Evolutionary conservation across 1,140 invertebrate genomes (phyloP), one percentile per base, ranked within the genome.

Genomic region (Camponotus vicinus): DNA sequence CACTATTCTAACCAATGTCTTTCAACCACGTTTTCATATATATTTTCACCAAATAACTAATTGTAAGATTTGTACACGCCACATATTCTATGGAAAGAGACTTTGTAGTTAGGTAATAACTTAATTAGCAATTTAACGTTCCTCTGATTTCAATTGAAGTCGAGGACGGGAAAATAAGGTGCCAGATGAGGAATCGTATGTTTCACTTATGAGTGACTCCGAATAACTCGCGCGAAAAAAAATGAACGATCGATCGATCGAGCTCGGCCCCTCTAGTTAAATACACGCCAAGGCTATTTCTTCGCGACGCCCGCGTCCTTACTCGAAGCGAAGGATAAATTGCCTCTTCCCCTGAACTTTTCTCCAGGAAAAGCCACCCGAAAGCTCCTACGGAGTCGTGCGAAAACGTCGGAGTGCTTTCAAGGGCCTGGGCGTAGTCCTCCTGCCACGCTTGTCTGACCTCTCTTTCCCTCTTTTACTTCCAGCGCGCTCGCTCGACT

Each of bases 311-410:
- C 49, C 85, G 87, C 45, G 89, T 91, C 73, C 90, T 92, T 83
- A 85, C 88, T 88, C 86, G 63, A 52, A 85, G 83, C 85, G 84
- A 85, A 90, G 90, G 85, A 93, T 92, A 92, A 92, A 93, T 93
- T 92, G 90, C 91, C 89, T 92, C 90, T 88, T 85, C 87, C 77
- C 83, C 57, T 55, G 70, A 88, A 90, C 85, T 89, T 90, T 88
- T 82, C 83, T 83, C 70, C 75, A 76, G 86, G 86, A 90, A 90
- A 92, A 92, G 85, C 89, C 88, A 91, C 61, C 89, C 90, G 88
- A 90, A 93, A 91, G 88, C 87, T 89, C 75, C 88, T 76, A 76
- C 69, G 73, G 88, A 89, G 86, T 89, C 88, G 87, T 86, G 86
- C 89, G 88, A 87, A 90, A 87, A 89, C 88, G 89, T 73, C 86